Conservation (phyloP, 2,113 vertebrate genomes). For the Micronisus gabar region DNA sequence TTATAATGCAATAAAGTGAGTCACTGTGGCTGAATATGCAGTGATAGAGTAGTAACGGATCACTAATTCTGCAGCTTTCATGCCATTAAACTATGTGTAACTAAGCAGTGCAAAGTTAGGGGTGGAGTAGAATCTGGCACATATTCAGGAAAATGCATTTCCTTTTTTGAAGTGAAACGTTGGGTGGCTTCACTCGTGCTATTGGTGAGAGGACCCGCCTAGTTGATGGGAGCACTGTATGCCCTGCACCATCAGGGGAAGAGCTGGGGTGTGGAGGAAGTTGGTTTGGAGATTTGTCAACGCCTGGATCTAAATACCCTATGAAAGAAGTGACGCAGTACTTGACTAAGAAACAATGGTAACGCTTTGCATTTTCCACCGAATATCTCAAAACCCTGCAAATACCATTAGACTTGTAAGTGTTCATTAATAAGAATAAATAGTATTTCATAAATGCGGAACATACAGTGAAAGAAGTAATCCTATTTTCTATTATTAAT, state of each 20-base stretch:
- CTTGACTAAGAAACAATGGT: neutral
- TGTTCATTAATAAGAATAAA: neutral
- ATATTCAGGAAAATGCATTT: slow-evolving; percentile 46
- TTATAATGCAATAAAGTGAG: neutral
- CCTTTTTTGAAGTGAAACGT: slow-evolving; percentile 41
- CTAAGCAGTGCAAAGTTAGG: neutral
- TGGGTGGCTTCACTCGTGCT: slow-evolving; percentile 2
- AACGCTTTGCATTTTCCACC: neutral
- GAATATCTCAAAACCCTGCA: neutral
- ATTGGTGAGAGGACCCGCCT: neutral
- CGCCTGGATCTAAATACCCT: neutral
- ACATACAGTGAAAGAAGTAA: neutral
- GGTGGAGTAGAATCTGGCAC: slow-evolving; percentile 41
- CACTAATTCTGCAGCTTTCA: slow-evolving; percentile 5
- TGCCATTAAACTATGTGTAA: neutral
- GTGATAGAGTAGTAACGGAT: neutral
- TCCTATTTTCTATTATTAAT: neutral
- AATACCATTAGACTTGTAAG: neutral
- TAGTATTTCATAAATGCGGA: neutral
- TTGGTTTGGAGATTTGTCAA: neutral
- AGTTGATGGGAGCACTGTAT: neutral
- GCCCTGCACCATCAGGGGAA: neutral
- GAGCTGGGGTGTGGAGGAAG: slow-evolving; percentile 11
- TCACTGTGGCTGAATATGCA: neutral
- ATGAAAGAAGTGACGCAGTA: neutral